A percentile compares a stretch with the other conserved stretches of the same genome.
phyloP scores from a whole-genome alignment of 2,888 invertebrate genomes.

The Orthosia cruda region DNA sequence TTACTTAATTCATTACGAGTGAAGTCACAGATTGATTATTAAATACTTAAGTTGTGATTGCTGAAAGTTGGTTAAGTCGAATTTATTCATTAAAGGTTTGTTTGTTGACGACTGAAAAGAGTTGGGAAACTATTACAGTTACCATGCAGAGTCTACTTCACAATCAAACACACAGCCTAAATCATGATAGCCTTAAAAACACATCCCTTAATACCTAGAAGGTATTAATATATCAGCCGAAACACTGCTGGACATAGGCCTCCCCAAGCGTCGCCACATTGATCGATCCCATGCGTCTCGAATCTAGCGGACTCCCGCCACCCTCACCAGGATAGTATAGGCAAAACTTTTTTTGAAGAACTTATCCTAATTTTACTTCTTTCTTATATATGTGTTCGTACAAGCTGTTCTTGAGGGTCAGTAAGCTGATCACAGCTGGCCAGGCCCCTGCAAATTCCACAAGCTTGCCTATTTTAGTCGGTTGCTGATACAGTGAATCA shows the following conservation, averaged over 20 bases:
- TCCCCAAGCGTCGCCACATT: too few species aligned
- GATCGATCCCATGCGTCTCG: too few species aligned
- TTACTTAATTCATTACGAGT: neutral
- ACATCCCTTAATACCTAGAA: neutral
- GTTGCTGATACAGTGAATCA: too few species aligned
- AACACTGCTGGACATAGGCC: too few species aligned
- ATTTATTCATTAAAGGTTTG: neutral
- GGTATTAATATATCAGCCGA: too few species aligned
- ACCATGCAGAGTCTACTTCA: neutral
- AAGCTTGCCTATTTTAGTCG: neutral
- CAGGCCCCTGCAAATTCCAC: neutral
- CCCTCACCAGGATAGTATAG: too few species aligned
- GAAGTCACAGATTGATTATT: neutral
- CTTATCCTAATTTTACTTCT: neutral
- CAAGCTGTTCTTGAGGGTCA: neutral
- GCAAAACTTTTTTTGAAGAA: neutral
- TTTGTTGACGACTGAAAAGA: constrained; percentile 3
- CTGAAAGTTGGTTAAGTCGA: neutral
- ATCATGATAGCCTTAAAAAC: neutral
- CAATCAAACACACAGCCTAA: neutral
- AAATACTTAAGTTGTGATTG: neutral
- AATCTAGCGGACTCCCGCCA: too few species aligned
- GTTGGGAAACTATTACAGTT: neutral
- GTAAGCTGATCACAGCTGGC: neutral
- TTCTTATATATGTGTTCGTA: neutral